Percentiles rank a stretch among this genome's conserved stretches.
These are phyloP conservation scores for Catalaphyllia jardinei DNA, from an alignment of 64 coral and sea anemone species.

Conservation along the genomic window DNA sequence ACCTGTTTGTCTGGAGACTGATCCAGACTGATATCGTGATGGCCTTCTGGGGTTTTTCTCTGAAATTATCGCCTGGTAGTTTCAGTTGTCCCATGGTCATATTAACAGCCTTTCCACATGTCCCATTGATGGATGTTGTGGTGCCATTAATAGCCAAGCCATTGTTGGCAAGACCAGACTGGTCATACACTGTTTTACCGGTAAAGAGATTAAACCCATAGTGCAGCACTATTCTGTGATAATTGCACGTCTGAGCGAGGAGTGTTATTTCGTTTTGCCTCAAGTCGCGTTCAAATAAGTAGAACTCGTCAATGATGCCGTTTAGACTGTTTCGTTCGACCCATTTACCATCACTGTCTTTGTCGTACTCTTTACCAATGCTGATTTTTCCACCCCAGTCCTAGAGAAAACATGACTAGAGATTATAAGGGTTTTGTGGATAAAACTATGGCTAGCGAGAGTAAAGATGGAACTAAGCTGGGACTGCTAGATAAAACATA, in stretches of 20 bases:
- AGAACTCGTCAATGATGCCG: constrained; percentile 94
- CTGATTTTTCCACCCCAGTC: constrained; percentile 91
- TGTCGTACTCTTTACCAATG: constrained; percentile 89
- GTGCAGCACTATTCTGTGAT: constrained; percentile 73
- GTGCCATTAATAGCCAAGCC: constrained; percentile 67
- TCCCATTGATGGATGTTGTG: constrained; percentile 34
- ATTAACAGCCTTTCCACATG: constrained; percentile 88
- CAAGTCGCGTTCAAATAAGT: constrained; percentile 82
- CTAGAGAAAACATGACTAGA: constrained; percentile 29
- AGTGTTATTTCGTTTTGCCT: constrained; percentile 74
- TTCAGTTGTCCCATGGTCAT: constrained; percentile 87
- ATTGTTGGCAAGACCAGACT: constrained; percentile 94
- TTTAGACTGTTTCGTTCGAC: constrained; percentile 46
- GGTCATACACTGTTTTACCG: constrained; percentile 70
- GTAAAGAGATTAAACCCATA: constrained; percentile 86
- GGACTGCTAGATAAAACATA: no score
- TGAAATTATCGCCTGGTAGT: constrained; percentile 61
- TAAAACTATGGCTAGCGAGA: no score
- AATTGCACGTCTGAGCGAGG: constrained; percentile 85
- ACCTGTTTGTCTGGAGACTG: constrained; percentile 90
- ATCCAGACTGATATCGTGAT: constrained; percentile 91
- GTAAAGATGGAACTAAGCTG: no score
- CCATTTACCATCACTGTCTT: constrained; percentile 66
- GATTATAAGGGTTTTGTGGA: not conserved
- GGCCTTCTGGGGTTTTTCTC: constrained; percentile 79